Base-by-base conservation (phyloP, 2,113 vertebrate species). In the Casuarius casuarius region DNA sequence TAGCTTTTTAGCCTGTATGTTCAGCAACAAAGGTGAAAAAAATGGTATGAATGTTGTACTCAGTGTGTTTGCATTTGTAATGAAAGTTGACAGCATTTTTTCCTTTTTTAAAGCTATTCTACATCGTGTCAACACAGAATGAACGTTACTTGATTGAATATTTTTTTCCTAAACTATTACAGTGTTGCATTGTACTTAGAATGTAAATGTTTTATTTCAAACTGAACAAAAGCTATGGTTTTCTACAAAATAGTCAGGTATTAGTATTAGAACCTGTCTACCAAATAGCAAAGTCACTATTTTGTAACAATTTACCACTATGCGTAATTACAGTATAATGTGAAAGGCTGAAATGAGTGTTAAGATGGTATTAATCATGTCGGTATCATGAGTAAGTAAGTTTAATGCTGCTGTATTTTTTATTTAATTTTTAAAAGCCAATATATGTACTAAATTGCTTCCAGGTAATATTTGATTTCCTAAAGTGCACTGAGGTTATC, bases 391-490 rank as follows among this genome's bases (percentile, higher is more conserved):
- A 97, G 95, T 98, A 97, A 98, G 98, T 97, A 98, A 97, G 97
- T 98, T 98, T 97, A 98, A 98, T 98, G 98, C 98, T 99, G 99
- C 99, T 98, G 98, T 98, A 98, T 96, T 94, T 97, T 96, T 98
- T 96, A 94, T 80, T 97, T 96, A 97, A 87, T 96, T 98, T 98
- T 97, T 96, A 70, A 97, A 98, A 98, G 97, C 98, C 97, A 97
- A 98, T 98, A 98, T 97, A 98, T 98, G 98, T 98, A 98, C 98
- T 99, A 98, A 98, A 97, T 98, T 98, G 96, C 97, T 98, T 98
- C 98, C 98, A 98, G 98, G 98, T 98, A 97, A 98, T 98, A 97
- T 98, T 98, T 98, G 96, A 98, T 98, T 98, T 98, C 97, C 97
- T 98, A 96, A 98, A 98, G 98, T 98, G 98, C 98, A 98, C 98